Evolutionary conservation across 2,888 invertebrate species (phyloP).

Genomic region (Drosophila cyrtoloma): DNA sequence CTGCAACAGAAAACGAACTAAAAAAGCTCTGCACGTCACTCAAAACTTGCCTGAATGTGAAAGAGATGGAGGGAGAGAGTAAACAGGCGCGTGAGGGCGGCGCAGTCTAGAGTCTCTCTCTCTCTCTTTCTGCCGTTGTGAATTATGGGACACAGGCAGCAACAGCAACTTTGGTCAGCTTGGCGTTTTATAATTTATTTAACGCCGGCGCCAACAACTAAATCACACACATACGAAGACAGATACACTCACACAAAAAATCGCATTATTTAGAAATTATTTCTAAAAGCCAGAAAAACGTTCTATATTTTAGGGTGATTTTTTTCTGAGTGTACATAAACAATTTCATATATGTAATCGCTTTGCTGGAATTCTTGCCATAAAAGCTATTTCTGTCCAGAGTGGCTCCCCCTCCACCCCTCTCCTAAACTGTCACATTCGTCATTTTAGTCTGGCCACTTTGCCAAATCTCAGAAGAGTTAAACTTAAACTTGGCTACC

Average conservation of each 20-base stretch:
- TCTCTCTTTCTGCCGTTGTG: conserved; percentile 10
- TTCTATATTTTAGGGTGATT: not conserved
- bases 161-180: conserved; percentile 19
- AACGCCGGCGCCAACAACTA: conserved; percentile 19
- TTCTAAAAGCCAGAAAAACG: not conserved
- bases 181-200: conserved; percentile 35
- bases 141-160: conserved; percentile 25
- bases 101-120: conserved; percentile 1
- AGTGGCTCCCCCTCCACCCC: not conserved
- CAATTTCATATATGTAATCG: not conserved
- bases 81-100: conserved; percentile 2
- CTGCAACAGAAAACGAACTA: conserved; percentile 36
- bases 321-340: not conserved
- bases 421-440: not conserved
- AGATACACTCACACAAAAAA: not conserved
- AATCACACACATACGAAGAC: not conserved
- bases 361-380: conserved; percentile 1
- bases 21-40: conserved; percentile 40
- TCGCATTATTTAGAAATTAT: not conserved
- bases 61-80: not conserved
- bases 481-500: not conserved
- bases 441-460: not conserved
- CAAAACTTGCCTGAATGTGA: conserved; percentile 20
- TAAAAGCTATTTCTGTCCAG: conserved; percentile 17
- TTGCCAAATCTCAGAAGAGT: not conserved